Conservation (phyloP, 2,113 vertebrate genomes). For the Otocyon megalotis region DNA sequence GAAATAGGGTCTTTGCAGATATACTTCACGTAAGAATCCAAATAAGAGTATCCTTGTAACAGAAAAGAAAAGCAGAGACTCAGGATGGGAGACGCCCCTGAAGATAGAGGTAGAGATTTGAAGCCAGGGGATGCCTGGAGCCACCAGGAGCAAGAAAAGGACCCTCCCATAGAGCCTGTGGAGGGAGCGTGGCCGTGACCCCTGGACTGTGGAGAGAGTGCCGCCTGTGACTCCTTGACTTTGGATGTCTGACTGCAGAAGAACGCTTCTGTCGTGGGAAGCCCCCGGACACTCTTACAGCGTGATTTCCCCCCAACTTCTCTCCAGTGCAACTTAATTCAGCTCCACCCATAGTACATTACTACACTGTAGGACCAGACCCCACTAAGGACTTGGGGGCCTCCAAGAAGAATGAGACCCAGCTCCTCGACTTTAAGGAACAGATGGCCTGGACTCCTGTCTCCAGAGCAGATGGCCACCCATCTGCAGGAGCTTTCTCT, state of each 20-base stretch:
- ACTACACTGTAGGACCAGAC: not conserved
- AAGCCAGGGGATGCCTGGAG: not conserved
- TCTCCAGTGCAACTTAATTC: not conserved
- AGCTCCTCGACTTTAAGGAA: not conserved
- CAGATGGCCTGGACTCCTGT: not conserved
- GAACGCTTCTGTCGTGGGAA: not conserved
- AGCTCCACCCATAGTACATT: not conserved
- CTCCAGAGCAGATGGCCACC: not conserved
- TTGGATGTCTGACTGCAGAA: not conserved
- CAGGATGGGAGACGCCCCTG: not conserved
- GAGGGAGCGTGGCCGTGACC: fast-evolving
- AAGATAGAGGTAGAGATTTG: not conserved
- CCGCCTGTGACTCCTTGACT: not conserved
- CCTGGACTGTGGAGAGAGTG: not conserved
- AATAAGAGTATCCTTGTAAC: not conserved
- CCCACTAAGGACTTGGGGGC: not conserved
- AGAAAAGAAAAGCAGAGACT: not conserved
- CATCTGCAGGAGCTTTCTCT: fast-evolving
- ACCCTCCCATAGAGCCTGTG: not conserved
- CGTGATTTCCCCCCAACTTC: not conserved
- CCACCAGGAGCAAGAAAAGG: not conserved
- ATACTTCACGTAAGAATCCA: not conserved
- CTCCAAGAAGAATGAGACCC: not conserved
- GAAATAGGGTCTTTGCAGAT: not conserved
- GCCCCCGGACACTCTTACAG: not conserved